Evolutionary conservation across 2,797 vertebrate species (phyloP).

Genomic region (Propithecus deckenii): DNA sequence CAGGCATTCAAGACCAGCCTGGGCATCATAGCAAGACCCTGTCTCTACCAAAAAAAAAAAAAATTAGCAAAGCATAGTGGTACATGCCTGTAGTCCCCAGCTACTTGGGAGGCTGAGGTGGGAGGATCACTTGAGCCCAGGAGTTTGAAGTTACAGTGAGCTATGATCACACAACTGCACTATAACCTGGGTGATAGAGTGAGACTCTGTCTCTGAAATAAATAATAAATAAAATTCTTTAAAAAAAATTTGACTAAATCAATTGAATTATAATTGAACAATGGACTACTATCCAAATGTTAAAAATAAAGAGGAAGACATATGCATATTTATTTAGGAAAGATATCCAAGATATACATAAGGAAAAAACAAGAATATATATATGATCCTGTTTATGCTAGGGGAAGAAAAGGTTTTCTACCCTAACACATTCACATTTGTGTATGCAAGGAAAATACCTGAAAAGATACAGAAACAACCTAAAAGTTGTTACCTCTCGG

Average conservation of each 20-base stretch:
- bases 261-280: slow-evolving; percentile 9
- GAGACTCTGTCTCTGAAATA: too few relatives aligned
- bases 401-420: background rate
- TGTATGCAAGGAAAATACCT: background rate
- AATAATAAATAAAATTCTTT: too few relatives aligned
- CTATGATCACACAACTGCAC: too few relatives aligned
- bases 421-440: background rate
- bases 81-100: too few relatives aligned
- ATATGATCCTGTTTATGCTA: background rate
- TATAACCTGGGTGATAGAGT: too few relatives aligned
- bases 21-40: too few relatives aligned
- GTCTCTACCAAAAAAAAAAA: too few relatives aligned
- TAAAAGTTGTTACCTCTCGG: background rate
- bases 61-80: too few relatives aligned
- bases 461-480: background rate
- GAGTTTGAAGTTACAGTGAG: too few relatives aligned
- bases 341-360: background rate
- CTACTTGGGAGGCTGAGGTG: too few relatives aligned
- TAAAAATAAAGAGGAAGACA: slow-evolving; percentile 1
- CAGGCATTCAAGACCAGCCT: too few relatives aligned
- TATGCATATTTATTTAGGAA: background rate
- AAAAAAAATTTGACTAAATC: background rate
- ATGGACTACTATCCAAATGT: background rate
- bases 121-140: too few relatives aligned
- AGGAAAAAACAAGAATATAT: background rate